These are phyloP conservation scores for Eospalax fontanierii DNA, from an alignment of 2,797 vertebrate species.

Conservation along the genomic window DNA sequence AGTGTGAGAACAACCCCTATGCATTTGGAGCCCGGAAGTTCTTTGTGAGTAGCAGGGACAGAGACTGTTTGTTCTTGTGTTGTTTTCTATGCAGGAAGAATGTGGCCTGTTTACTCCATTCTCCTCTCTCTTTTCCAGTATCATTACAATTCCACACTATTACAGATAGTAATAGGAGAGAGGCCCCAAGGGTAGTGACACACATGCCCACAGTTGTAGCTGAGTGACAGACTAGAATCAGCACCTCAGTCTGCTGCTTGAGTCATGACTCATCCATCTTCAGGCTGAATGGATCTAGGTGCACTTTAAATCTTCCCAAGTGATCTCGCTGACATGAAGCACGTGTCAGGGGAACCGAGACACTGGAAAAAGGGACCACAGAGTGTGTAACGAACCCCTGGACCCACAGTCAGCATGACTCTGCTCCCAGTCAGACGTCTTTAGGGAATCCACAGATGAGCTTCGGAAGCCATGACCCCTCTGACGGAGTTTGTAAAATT, in stretches of 20 bases:
- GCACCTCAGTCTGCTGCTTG: neutral
- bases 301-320: neutral
- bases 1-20: neutral
- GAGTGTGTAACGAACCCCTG: neutral
- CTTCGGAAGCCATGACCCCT: neutral
- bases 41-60: neutral
- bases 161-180: neutral
- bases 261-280: neutral
- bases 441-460: neutral
- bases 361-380: neutral
- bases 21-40: neutral
- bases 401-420: neutral
- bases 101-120: neutral
- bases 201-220: neutral
- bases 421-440: neutral
- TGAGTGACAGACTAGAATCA: neutral
- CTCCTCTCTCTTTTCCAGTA: neutral
- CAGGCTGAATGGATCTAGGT: neutral
- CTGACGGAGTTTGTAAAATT: neutral
- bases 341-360: neutral
- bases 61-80: neutral
- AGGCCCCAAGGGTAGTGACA: neutral
- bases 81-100: neutral
- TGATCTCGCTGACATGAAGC: neutral
- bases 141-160: too few species aligned